phyloP scores from a whole-genome alignment of 37 sponge, comb jelly and placozoan species.

The Trichoplax adhaerens region DNA sequence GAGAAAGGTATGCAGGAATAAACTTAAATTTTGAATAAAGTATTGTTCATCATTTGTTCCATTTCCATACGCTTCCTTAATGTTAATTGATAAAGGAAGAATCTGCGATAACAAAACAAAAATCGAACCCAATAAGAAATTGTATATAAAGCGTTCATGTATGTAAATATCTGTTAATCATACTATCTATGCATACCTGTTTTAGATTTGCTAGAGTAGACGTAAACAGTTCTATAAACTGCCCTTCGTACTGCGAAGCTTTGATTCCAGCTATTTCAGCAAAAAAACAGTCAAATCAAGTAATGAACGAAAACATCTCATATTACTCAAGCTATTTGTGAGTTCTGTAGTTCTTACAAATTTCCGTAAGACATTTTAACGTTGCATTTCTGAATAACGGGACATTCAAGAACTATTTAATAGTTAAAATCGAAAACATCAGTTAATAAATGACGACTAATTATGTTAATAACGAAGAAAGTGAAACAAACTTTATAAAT shows the following conservation, averaged over 20 bases:
- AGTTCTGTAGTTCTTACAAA: constrained; percentile 15
- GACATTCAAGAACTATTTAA: constrained; percentile 70
- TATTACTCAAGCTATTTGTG: constrained; percentile 2
- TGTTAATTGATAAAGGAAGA: constrained; percentile 81
- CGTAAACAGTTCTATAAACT: constrained; percentile 63
- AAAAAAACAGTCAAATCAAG: constrained; percentile 1
- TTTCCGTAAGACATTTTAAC: constrained; percentile 90
- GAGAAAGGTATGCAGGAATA: constrained; percentile 86
- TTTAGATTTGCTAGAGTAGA: constrained; percentile 80
- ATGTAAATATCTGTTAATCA: neutral
- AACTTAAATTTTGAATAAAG: constrained; percentile 92
- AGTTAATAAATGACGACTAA: neutral
- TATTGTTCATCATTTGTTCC: constrained; percentile 87
- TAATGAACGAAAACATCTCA: neutral
- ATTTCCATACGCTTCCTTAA: constrained; percentile 81
- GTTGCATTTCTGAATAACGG: constrained; percentile 94
- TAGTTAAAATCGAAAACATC: neutral
- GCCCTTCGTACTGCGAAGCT: constrained; percentile 53
- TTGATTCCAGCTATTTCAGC: constrained; percentile 49
- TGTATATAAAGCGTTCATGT: neutral
- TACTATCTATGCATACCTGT: constrained; percentile 17
- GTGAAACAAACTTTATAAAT: constrained; percentile 57
- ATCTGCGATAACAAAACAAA: constrained; percentile 31
- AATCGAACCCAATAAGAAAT: neutral
- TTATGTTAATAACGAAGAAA: neutral